Conservation (phyloP, 37 sponge, comb jelly and placozoan genomes). For the Diacarnus erythraeanus region DNA sequence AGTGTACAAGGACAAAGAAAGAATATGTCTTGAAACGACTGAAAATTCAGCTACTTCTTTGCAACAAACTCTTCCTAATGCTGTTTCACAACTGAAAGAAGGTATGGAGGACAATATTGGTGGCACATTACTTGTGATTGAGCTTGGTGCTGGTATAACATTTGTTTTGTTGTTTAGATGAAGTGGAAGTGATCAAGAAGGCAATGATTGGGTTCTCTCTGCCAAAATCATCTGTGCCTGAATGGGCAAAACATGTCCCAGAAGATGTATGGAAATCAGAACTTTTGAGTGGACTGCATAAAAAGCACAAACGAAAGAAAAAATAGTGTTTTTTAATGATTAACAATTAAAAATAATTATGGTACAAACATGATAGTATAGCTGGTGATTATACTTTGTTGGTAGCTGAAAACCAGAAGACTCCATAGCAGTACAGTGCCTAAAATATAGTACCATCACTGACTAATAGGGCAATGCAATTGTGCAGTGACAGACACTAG, state of each 20-base stretch:
- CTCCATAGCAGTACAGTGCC: conserved; percentile 33
- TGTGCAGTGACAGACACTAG: no score
- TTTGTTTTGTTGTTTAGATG: conserved; percentile 42
- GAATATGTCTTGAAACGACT: no score
- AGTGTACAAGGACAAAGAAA: no score
- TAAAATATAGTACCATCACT: no score
- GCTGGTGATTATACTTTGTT: conserved; percentile 5
- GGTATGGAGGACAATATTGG: no score
- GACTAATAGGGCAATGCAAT: no score
- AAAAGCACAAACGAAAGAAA: conserved; percentile 13
- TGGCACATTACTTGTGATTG: not conserved
- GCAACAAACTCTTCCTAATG: no score
- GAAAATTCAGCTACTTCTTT: no score
- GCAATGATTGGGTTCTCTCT: conserved; percentile 80
- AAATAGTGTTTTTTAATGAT: no score
- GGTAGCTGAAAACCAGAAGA: conserved; percentile 50
- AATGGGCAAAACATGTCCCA: conserved; percentile 82
- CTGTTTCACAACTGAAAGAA: conserved; percentile 12
- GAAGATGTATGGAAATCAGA: conserved; percentile 89
- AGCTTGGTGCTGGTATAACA: no score
- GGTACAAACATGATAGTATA: no score
- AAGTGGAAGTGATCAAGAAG: conserved; percentile 58
- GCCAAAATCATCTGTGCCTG: conserved; percentile 51
- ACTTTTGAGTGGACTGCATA: conserved; percentile 50
- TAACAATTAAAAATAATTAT: no score